Conservation (phyloP, 2,888 invertebrate species). For the Bembecia ichneumoniformis region DNA sequence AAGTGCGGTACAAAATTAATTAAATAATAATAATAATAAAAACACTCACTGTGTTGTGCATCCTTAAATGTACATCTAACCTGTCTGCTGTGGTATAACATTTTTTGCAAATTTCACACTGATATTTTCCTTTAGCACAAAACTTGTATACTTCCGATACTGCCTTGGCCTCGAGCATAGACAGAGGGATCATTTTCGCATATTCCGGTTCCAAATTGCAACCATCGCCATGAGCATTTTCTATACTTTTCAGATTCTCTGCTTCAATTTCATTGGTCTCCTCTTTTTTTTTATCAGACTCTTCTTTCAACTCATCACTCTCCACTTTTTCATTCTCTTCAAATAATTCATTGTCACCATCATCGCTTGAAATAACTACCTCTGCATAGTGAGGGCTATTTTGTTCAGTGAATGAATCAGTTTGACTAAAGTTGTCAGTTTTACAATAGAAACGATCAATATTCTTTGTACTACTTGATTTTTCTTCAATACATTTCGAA, state of each 20-base stretch:
- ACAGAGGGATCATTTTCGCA: conserved; percentile 42
- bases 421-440: background rate
- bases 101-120: conserved; percentile 39
- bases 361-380: conserved; percentile 15
- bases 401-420: background rate
- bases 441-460: background rate
- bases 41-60: conserved; percentile 50
- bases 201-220: conserved; percentile 46
- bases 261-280: conserved; percentile 3
- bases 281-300: conserved; percentile 12
- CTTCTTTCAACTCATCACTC: too few species aligned
- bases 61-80: conserved; percentile 38
- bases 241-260: background rate
- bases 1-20: too few species aligned
- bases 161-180: conserved; percentile 45
- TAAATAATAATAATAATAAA: too few species aligned
- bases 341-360: conserved; percentile 6
- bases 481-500: too few species aligned
- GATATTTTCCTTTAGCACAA: conserved; percentile 33
- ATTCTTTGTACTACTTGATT: background rate
- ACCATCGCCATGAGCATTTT: conserved; percentile 29
- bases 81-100: conserved; percentile 33
- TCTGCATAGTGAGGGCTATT: conserved; percentile 17
- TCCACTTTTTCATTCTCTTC: too few species aligned
- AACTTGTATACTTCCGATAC: conserved; percentile 44